Conservation (phyloP, 2,113 vertebrate genomes). For the Apistogramma diplotaenia region DNA sequence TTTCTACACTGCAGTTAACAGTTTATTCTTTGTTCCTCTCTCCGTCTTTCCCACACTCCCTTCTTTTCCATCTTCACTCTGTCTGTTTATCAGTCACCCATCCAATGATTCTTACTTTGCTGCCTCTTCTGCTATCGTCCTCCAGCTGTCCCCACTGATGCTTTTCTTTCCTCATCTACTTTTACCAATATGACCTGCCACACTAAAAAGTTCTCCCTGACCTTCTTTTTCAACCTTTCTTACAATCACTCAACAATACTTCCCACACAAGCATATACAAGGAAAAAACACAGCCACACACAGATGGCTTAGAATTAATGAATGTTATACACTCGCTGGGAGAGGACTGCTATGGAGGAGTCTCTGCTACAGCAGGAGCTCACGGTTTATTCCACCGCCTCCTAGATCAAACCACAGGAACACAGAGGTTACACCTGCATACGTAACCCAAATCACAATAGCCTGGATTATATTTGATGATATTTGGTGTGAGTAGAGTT, state of each 20-base stretch:
- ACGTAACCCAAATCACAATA: background rate
- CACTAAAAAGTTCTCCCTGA: background rate
- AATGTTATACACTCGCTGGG: no score
- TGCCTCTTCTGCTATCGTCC: background rate
- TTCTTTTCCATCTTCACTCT: background rate
- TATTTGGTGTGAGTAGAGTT: no score
- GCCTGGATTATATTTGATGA: no score
- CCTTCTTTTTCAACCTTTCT: background rate
- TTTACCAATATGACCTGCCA: background rate
- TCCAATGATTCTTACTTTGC: background rate
- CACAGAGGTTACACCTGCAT: background rate
- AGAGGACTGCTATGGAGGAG: background rate
- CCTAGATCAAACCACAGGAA: background rate
- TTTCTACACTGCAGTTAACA: background rate
- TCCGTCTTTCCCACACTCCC: background rate
- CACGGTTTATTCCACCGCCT: background rate
- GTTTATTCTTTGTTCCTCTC: conserved; percentile 2
- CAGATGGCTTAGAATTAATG: no score
- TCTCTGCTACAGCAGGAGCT: background rate
- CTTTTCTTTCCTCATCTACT: background rate
- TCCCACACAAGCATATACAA: background rate
- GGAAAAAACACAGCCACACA: background rate
- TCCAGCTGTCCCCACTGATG: background rate
- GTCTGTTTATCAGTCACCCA: background rate
- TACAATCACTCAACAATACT: background rate